Conservation (phyloP, 2,797 vertebrate species). For the Crocidura indochinensis region DNA sequence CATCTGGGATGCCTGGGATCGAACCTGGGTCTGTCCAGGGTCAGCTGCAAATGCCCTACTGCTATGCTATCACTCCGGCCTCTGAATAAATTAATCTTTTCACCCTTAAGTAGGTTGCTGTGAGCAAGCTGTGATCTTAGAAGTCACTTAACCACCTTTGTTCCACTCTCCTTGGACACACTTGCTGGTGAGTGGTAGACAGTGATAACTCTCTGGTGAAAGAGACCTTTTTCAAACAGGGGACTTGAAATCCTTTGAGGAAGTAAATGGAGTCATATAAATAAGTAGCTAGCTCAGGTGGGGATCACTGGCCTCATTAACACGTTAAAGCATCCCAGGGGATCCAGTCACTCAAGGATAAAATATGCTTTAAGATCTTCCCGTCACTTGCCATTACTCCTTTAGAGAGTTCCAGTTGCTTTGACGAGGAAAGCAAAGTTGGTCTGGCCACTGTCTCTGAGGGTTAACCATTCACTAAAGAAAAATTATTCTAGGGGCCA, state of each 20-base stretch:
- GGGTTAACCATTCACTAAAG: background rate
- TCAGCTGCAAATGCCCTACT: no score
- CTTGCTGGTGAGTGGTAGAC: background rate
- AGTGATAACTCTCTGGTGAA: background rate
- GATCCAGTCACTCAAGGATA: background rate
- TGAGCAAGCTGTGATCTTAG: background rate
- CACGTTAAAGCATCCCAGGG: slow-evolving; percentile 5
- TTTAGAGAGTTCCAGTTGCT: slow-evolving; percentile 49
- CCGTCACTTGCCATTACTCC: background rate
- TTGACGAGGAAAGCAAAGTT: background rate
- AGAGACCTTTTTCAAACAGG: background rate
- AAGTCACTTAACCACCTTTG: background rate
- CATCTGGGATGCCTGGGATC: no score
- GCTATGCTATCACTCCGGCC: no score
- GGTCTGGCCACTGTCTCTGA: background rate
- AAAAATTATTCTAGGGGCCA: no score
- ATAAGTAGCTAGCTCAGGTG: background rate
- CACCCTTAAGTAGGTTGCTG: background rate
- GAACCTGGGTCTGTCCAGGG: no score
- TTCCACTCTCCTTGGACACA: rapidly evolving
- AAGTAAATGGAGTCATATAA: background rate
- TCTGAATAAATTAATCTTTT: background rate
- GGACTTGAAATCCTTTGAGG: slow-evolving; percentile 15
- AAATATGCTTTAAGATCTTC: slow-evolving; percentile 41
- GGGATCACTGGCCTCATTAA: background rate